These are phyloP conservation scores for Gadus macrocephalus DNA, from an alignment of 2,113 vertebrate genomes.

Conservation along the genomic window DNA sequence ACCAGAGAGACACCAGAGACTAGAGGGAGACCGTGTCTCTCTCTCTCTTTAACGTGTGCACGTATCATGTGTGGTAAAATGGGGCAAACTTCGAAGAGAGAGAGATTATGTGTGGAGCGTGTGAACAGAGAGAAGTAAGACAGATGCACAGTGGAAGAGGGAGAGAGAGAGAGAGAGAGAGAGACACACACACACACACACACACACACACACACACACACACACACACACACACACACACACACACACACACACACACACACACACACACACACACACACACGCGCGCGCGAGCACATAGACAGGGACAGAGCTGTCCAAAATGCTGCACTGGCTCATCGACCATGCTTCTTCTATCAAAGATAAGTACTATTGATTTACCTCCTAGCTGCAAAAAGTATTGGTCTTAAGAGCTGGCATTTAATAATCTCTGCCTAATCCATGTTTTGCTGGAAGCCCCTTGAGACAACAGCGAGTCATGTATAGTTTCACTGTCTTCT, in stretches of 20 bases:
- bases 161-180: constrained; percentile 35
- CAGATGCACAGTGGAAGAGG: constrained; percentile 23
- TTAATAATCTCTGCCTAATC: constrained; percentile 77
- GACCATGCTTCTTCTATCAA: constrained; percentile 71
- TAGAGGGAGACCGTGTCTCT: too few relatives aligned
- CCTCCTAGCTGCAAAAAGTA: constrained; percentile 74
- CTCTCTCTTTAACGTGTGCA: too few relatives aligned
- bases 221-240: too few relatives aligned
- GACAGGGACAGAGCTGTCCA: constrained; percentile 51
- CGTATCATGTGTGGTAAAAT: too few relatives aligned
- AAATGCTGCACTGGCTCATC: constrained; percentile 57
- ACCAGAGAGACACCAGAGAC: too few relatives aligned
- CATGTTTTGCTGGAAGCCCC: constrained; percentile 65
- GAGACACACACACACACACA: not conserved
- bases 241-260: too few relatives aligned
- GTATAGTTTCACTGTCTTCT: constrained; percentile 53
- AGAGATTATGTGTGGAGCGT: not conserved
- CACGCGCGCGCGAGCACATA: not conserved
- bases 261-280: not conserved
- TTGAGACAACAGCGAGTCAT: constrained; percentile 53
- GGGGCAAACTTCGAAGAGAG: not conserved
- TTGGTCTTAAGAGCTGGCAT: constrained; percentile 75
- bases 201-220: too few relatives aligned
- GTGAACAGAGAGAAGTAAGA: not conserved
- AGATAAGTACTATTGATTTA: constrained; percentile 78